A percentile compares a stretch with the other conserved stretches of the same genome.
Evolutionary conservation across 2,113 vertebrate genomes (phyloP).

Genomic region (Aegotheles bennettii): DNA sequence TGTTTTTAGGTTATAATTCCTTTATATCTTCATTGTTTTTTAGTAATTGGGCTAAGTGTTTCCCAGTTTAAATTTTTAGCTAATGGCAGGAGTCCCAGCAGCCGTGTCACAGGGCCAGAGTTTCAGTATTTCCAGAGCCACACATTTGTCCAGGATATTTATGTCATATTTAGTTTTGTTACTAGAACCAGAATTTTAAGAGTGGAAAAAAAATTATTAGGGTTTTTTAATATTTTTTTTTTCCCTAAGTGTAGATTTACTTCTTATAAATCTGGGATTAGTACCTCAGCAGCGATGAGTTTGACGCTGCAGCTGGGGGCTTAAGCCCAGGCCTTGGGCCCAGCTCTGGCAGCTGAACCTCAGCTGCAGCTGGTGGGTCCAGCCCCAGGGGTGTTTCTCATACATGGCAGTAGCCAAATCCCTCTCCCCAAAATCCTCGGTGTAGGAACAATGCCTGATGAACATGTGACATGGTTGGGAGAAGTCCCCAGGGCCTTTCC

Average conservation of each 20-base stretch:
- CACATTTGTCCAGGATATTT: constrained; percentile 49
- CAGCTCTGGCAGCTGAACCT: not conserved
- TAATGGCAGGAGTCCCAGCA: constrained; percentile 58
- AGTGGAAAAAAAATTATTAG: not conserved
- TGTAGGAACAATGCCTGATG: not conserved
- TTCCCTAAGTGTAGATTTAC: not conserved
- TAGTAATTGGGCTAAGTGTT: constrained; percentile 66
- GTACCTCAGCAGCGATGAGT: not conserved
- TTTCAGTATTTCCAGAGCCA: constrained; percentile 59
- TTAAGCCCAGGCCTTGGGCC: not conserved
- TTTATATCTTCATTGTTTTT: constrained; percentile 64
- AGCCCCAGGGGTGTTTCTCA: accelerated
- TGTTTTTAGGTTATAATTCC: constrained; percentile 58
- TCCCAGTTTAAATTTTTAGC: constrained; percentile 46
- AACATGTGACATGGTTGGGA: not conserved
- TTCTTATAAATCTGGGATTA: constrained; percentile 15
- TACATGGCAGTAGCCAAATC: not conserved
- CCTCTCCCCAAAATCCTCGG: not conserved
- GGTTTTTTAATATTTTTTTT: not conserved
- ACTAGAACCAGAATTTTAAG: constrained; percentile 39
- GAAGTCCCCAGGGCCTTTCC: not conserved
- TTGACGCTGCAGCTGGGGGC: not conserved
- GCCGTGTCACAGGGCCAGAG: constrained; percentile 10
- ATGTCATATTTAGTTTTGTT: constrained; percentile 45
- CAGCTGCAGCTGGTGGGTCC: not conserved